A percentile compares a stretch with the other conserved stretches of the same genome.
Evolutionary conservation across 2,888 invertebrate species (phyloP).

Genomic region (Automeris io): DNA sequence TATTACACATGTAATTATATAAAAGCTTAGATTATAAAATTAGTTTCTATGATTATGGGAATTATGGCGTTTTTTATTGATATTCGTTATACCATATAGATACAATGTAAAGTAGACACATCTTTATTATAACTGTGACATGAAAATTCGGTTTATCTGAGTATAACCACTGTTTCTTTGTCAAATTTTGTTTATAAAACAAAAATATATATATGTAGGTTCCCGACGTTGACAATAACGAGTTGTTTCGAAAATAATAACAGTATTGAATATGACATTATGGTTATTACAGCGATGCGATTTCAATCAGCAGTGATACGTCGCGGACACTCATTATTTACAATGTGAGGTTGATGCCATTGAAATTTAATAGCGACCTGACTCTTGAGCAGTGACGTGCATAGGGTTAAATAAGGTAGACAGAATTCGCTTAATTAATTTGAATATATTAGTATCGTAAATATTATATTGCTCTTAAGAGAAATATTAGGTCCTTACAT

Average conservation of each 20-base stretch:
- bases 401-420: no score
- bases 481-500: no score
- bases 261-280: constrained; percentile 32
- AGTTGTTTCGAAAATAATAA: not conserved
- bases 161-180: no score
- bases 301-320: constrained; percentile 33
- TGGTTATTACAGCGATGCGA: constrained; percentile 36
- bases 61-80: constrained; percentile 12
- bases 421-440: no score
- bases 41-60: constrained; percentile 5
- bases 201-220: no score
- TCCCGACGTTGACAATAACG: no score
- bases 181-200: no score
- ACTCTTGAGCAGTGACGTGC: not conserved
- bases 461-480: no score
- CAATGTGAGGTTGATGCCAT: constrained; percentile 1
- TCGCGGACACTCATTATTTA: constrained; percentile 3
- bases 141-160: no score
- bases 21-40: constrained; percentile 5
- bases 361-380: not conserved
- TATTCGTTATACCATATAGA: not conserved
- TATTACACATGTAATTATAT: constrained; percentile 13
- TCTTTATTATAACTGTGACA: no score
- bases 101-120: no score
- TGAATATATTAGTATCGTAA: no score